Percentiles rank a stretch among this genome's conserved stretches.
Conservation (phyloP, 2,888 invertebrate genomes). For the Caradrina clavipalpis region DNA sequence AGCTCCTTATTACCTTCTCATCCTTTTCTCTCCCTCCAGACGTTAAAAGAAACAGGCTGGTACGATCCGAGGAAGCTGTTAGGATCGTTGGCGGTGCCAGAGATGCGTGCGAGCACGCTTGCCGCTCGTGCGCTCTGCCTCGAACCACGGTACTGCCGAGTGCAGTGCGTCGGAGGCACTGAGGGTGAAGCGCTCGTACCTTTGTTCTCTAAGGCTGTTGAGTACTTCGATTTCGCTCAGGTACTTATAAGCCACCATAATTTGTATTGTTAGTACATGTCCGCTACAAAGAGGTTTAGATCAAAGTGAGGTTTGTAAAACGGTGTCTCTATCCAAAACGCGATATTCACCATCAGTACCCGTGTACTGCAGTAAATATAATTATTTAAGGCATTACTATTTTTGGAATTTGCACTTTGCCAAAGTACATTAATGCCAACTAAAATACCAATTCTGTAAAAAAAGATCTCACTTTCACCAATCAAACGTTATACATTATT, state of each 20-base stretch:
- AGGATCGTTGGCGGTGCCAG: conserved; percentile 85
- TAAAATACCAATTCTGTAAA: not conserved
- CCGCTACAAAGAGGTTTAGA: too few species aligned
- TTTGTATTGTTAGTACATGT: not conserved
- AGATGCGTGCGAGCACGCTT: conserved; percentile 86
- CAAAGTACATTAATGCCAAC: too few species aligned
- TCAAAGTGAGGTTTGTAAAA: too few species aligned
- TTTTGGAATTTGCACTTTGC: too few species aligned
- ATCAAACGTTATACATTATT: conserved; percentile 12
- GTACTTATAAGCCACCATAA: conserved; percentile 64
- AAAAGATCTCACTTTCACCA: conserved; percentile 7
- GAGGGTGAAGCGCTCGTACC: conserved; percentile 85
- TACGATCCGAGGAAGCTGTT: conserved; percentile 82
- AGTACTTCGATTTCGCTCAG: conserved; percentile 83
- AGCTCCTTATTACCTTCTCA: not conserved
- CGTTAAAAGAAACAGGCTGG: conserved; percentile 85
- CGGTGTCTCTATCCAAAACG: too few species aligned
- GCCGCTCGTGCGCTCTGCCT: conserved; percentile 83
- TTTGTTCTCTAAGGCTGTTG: conserved; percentile 85
- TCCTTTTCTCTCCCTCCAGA: conserved; percentile 68
- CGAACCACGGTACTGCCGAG: conserved; percentile 83
- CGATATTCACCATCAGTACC: too few species aligned
- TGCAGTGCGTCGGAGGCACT: conserved; percentile 86
- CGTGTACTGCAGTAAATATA: too few species aligned
- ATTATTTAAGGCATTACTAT: too few species aligned